These are phyloP conservation scores for Psilanteris sp. DNA, from an alignment of 1,140 invertebrate genomes.

Conservation along the genomic window DNA sequence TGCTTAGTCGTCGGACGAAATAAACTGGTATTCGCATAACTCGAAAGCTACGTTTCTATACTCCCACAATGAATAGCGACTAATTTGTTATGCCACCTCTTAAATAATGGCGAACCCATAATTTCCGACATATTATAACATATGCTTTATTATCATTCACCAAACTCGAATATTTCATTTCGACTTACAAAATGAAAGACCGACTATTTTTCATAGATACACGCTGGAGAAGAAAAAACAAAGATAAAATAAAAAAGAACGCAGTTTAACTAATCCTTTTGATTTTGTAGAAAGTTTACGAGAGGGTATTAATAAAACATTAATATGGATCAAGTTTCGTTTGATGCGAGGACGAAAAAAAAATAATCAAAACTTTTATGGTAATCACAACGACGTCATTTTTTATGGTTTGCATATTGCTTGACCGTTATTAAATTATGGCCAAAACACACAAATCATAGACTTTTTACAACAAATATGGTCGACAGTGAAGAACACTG, in stretches of 20 bases:
- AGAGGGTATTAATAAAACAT: slow-evolving; percentile 3
- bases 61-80: slow-evolving; percentile 40
- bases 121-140: slow-evolving; percentile 35
- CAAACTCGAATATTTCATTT: slow-evolving; percentile 23
- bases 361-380: no score
- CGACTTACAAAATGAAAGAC: slow-evolving; percentile 12
- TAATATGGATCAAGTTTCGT: slow-evolving; percentile 10
- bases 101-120: slow-evolving; percentile 36
- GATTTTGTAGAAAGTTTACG: slow-evolving; percentile 32
- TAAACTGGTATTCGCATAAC: slow-evolving; percentile 20
- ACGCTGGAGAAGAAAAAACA: neutral
- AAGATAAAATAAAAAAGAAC: neutral
- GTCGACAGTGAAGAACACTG: no score
- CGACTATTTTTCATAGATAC: slow-evolving; percentile 6
- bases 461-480: no score
- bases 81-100: slow-evolving; percentile 47
- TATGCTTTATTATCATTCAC: slow-evolving; percentile 31
- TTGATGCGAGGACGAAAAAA: no score
- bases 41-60: slow-evolving; percentile 29
- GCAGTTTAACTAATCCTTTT: slow-evolving; percentile 16
- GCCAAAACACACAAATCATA: no score
- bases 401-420: no score
- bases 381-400: no score
- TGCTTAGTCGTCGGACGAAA: slow-evolving; percentile 19
- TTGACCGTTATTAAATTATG: no score